phyloP scores from a whole-genome alignment of 1,140 invertebrate genomes.

The Oscheius sp. region DNA sequence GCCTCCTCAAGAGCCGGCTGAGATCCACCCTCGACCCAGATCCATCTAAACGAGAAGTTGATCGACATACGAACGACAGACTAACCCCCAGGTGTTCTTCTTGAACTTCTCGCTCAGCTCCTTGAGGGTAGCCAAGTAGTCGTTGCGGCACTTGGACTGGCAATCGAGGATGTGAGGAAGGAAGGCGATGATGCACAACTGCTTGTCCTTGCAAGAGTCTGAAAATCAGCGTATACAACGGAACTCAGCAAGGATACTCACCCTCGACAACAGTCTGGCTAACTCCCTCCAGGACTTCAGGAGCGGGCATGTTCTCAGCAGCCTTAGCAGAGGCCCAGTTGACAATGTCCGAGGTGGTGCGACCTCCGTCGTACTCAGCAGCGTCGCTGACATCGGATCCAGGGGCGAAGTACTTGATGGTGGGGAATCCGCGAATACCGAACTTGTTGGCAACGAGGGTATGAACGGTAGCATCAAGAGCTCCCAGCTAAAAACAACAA shows the following conservation, averaged over 20 bases:
- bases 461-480: slow-evolving; percentile 90
- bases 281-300: slow-evolving; percentile 77
- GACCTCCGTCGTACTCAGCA: slow-evolving; percentile 75
- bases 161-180: slow-evolving; percentile 96
- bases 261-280: slow-evolving; percentile 47
- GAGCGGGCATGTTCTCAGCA: slow-evolving; percentile 80
- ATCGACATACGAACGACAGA: slow-evolving; percentile 40
- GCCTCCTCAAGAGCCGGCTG: slow-evolving; percentile 81
- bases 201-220: slow-evolving; percentile 55
- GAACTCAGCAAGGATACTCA: neutral
- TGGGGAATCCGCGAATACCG: slow-evolving; percentile 85
- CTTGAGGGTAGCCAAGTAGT: slow-evolving; percentile 76
- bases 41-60: slow-evolving; percentile 71
- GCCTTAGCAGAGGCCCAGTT: slow-evolving; percentile 78
- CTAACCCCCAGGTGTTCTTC: slow-evolving; percentile 89
- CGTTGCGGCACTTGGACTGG: slow-evolving; percentile 86
- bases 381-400: slow-evolving; percentile 79
- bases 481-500: slow-evolving; percentile 78
- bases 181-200: slow-evolving; percentile 81
- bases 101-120: slow-evolving; percentile 86
- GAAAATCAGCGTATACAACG: neutral
- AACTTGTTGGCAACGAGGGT: slow-evolving; percentile 71
- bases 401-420: slow-evolving; percentile 88
- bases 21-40: slow-evolving; percentile 85
- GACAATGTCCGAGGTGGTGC: slow-evolving; percentile 83